These are phyloP conservation scores for Synanthedon andrenaeformis DNA, from an alignment of 2,888 invertebrate species.

Conservation along the genomic window DNA sequence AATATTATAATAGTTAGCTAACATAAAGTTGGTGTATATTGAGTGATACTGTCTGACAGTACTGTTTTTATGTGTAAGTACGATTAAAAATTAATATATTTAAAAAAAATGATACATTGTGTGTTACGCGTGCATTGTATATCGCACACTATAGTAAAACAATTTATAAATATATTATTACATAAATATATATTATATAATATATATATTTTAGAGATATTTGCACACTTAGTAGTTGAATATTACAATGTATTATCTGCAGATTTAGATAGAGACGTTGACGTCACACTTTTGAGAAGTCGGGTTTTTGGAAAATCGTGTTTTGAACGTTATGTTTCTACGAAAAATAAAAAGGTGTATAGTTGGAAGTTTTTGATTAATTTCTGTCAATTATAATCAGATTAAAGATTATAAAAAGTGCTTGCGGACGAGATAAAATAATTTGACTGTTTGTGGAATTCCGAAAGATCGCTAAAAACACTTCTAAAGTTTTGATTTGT, in stretches of 20 bases:
- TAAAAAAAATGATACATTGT: conserved; percentile 16
- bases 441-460: too few species aligned
- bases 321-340: conserved; percentile 27
- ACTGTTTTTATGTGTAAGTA: conserved; percentile 58
- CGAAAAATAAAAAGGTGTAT: conserved; percentile 5
- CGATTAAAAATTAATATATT: conserved; percentile 21
- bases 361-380: conserved; percentile 54
- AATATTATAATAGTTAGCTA: conserved; percentile 39
- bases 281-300: conserved; percentile 28
- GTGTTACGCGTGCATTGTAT: conserved; percentile 65
- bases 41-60: conserved; percentile 64
- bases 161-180: conserved; percentile 54
- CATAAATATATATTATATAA: conserved; percentile 5
- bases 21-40: conserved; percentile 57
- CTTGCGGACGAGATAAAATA: too few species aligned
- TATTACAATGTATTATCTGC: conserved; percentile 61
- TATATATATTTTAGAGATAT: conserved; percentile 69
- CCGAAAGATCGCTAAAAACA: too few species aligned
- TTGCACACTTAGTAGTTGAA: conserved; percentile 67
- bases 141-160: conserved; percentile 59
- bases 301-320: conserved; percentile 15
- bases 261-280: conserved; percentile 51
- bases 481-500: too few species aligned
- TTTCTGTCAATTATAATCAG: conserved; percentile 67
- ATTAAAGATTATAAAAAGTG: conserved; percentile 24